Percentiles rank a stretch among this genome's conserved stretches.
These are phyloP conservation scores for Chelon labrosus DNA, from an alignment of 2,797 vertebrate species.

Conservation along the genomic window DNA sequence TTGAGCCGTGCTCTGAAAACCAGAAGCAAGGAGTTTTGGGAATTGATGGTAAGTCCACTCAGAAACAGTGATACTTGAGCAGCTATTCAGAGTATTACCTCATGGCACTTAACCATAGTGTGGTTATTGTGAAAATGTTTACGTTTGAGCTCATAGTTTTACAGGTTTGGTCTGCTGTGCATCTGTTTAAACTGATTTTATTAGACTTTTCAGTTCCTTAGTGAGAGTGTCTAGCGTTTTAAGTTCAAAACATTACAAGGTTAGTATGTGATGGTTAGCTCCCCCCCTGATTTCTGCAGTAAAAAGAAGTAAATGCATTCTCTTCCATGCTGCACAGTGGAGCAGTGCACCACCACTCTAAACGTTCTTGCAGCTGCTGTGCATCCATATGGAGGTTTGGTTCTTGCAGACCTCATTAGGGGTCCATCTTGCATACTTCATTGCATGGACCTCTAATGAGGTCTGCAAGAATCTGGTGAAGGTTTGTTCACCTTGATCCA, in stretches of 20 bases:
- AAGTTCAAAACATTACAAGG: background rate
- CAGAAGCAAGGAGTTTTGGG: slow-evolving; percentile 91
- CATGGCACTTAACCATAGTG: background rate
- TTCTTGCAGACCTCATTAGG: too few relatives aligned
- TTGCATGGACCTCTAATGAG: too few relatives aligned
- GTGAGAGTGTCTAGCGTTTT: background rate
- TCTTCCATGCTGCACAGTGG: background rate
- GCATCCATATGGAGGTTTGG: background rate
- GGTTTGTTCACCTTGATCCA: too few relatives aligned
- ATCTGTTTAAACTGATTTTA: background rate
- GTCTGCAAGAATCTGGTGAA: too few relatives aligned
- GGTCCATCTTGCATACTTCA: too few relatives aligned
- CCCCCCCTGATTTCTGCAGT: background rate
- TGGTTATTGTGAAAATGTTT: background rate
- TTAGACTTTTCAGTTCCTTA: background rate
- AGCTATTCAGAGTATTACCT: background rate
- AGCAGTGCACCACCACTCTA: background rate
- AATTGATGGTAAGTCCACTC: slow-evolving; percentile 91
- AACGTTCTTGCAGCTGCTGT: background rate
- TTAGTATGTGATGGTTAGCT: background rate
- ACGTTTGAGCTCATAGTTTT: background rate
- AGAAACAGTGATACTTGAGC: background rate
- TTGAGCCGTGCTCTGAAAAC: slow-evolving; percentile 95
- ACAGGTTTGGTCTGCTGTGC: background rate
- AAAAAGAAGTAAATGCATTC: background rate